A percentile compares a stretch with the other conserved stretches of the same genome.
Conservation (phyloP, 2,797 vertebrate species). For the Myiothlypis chrysogaster region DNA sequence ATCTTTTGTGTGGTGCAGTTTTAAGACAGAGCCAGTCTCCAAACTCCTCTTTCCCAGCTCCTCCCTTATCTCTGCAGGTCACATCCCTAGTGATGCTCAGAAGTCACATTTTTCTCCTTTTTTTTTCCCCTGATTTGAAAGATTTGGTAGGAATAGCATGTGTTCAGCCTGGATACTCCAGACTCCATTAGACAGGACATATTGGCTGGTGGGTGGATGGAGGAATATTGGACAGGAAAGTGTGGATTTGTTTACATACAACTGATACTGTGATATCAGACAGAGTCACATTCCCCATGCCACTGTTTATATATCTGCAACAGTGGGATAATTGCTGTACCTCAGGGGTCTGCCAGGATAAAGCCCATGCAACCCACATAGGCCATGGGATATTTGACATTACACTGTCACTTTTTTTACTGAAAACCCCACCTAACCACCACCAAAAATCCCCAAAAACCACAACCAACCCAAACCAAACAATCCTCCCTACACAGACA, state of each 20-base stretch:
- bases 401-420: not conserved
- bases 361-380: not conserved
- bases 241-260: not conserved
- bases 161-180: not conserved
- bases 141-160: not conserved
- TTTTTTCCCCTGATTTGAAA: not conserved
- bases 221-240: not conserved
- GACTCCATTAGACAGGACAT: not conserved
- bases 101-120: not conserved
- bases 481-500: accelerated
- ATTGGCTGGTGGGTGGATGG: not conserved
- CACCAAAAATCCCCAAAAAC: not conserved
- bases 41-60: not conserved
- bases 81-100: not conserved
- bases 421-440: not conserved
- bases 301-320: not conserved
- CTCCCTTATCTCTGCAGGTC: not conserved
- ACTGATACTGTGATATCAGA: not conserved
- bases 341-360: not conserved
- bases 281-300: not conserved
- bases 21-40: not conserved
- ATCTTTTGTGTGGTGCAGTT: not conserved
- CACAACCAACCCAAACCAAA: not conserved
- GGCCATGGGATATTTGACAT: not conserved
- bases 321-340: not conserved